These are phyloP conservation scores for Ispidina lecontei DNA, from an alignment of 2,797 vertebrate genomes.

Conservation along the genomic window DNA sequence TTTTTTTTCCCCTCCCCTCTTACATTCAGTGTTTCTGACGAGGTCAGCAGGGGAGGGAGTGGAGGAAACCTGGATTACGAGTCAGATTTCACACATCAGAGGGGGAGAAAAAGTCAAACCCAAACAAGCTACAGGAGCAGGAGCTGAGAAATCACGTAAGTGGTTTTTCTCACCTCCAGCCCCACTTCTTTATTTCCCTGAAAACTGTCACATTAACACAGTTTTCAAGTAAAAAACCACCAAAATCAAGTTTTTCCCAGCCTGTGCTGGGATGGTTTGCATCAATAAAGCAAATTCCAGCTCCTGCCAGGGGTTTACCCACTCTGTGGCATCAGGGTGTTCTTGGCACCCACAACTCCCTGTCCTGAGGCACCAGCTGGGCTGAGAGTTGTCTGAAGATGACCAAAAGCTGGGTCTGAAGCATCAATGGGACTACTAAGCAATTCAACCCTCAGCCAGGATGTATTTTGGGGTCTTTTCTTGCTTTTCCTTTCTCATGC, in stretches of 20 bases:
- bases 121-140: background rate
- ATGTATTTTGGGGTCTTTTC: background rate
- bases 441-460: background rate
- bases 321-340: accelerated
- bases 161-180: constrained; percentile 21
- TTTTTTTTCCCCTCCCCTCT: background rate
- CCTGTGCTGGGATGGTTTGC: background rate
- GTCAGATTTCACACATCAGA: background rate
- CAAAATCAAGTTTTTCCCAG: background rate
- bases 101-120: background rate
- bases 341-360: background rate
- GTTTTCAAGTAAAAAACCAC: background rate
- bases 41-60: constrained; percentile 24
- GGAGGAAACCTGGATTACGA: background rate
- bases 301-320: background rate
- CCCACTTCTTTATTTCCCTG: background rate
- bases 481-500: background rate
- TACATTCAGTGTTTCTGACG: background rate
- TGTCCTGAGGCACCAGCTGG: background rate
- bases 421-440: background rate
- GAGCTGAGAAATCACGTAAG: background rate
- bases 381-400: background rate
- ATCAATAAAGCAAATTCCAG: background rate
- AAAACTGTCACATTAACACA: background rate
- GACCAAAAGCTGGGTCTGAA: background rate